Base-by-base conservation (phyloP, 2,888 invertebrate species). In the Drosophila meridionalis region DNA sequence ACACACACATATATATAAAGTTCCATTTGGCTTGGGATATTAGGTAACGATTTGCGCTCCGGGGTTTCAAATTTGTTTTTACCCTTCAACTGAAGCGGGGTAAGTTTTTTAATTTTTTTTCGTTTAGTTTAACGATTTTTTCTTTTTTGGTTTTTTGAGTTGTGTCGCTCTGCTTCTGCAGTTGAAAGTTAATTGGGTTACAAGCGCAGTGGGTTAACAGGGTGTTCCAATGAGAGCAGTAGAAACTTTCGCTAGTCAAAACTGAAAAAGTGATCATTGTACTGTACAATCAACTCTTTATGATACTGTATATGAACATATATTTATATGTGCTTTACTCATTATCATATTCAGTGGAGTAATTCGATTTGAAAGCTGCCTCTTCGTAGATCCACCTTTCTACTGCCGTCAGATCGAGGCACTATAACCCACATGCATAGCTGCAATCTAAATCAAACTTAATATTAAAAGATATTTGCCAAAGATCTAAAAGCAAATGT, bases 101-200 rank as follows among this genome's bases (percentile, higher is more conserved):
- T 82, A 77, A 81, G 67, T 80, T 78, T 78, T 81, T 48, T 3
- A 42, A n/a, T n/a, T 71, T 65, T 63, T 61, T 42, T 59, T 62
- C 14, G 32, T 11, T 20, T 34, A n/a, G 30, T n/a, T 55, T 28
- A 28, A 28, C 14, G 40, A 66, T 53, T 73, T 59, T 62, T 56
- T 32, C 6, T 20, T 38, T 43, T 43, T 63, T 36, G 53, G 9
- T 55, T 43, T 73, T 45, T 43, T 42, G 40, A 61, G 47, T 32
- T 12, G 55, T 30, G 53, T 53, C 63, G 70, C 50, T 52, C 42
- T 48, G 57, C 42, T 47, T 58, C 52, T 66, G 70, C 75, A 65
- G 69, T 68, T 83, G 80, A 48, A 73, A 88, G 86, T 90, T 87
- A 87, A 87, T 90, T 87, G 69, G 86, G 90, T 89, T 89, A 87